Percentiles rank a stretch among this genome's conserved stretches.
Conservation (phyloP, 2,797 vertebrate genomes). For the Jordanella pulchra region DNA sequence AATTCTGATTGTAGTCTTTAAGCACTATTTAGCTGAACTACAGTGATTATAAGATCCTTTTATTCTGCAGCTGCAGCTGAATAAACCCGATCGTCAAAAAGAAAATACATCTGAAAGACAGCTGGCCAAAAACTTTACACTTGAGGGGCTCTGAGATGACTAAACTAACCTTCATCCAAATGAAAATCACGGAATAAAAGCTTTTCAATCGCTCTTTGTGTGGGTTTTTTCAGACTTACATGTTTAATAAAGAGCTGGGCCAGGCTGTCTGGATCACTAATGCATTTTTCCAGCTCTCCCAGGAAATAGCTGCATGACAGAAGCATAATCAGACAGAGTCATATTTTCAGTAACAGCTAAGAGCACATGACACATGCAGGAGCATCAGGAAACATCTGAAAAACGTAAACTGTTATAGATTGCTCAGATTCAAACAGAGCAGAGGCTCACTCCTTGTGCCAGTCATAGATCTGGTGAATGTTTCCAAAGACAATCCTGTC, state of each 20-base stretch:
- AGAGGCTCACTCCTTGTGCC: constrained; percentile 91
- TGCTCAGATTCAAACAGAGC: constrained; percentile 6
- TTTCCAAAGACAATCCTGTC: constrained; percentile 98
- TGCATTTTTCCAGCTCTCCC: constrained; percentile 96
- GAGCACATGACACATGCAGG: constrained; percentile 18
- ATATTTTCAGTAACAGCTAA: constrained; percentile 12
- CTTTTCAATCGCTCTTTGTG: constrained; percentile 15
- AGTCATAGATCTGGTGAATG: constrained; percentile 97
- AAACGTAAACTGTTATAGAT: constrained; percentile 5
- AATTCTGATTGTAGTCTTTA: constrained; percentile 18
- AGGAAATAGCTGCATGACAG: constrained; percentile 90
- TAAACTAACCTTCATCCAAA: constrained; percentile 30
- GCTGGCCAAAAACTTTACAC: constrained; percentile 17
- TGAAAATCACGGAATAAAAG: constrained; percentile 21
- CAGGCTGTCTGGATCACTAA: constrained; percentile 91
- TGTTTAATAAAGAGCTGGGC: constrained; percentile 95
- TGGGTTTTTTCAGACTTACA: constrained; percentile 79
- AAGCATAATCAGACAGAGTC: constrained; percentile 37
- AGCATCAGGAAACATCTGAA: constrained; percentile 14
- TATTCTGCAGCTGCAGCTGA: constrained; percentile 37
- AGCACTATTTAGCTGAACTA: constrained; percentile 17
- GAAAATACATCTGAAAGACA: constrained; percentile 45
- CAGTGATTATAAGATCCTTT: constrained; percentile 14
- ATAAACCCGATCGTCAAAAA: constrained; percentile 23
- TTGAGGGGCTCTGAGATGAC: constrained; percentile 11